Conservation (phyloP, 2,888 invertebrate genomes). For the Lithophane ornitopus region DNA sequence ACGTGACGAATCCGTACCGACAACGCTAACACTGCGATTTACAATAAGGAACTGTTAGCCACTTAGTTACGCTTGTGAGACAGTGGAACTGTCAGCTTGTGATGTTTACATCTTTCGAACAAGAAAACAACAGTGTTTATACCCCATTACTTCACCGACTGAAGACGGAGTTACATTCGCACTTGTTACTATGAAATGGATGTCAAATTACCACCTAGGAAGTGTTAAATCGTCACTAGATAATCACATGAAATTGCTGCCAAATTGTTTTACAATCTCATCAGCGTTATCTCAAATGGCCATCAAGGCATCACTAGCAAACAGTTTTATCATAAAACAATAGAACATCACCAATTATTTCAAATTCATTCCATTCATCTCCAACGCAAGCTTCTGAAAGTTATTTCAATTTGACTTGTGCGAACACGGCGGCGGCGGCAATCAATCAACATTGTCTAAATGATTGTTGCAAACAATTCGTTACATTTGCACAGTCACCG, state of each 20-base stretch:
- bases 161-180: constrained; percentile 26
- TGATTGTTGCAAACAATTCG: constrained; percentile 73
- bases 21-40: constrained; percentile 64
- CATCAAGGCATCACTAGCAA: neutral
- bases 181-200: constrained; percentile 31
- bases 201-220: constrained; percentile 32
- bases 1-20: constrained; percentile 65
- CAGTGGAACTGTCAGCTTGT: constrained; percentile 61
- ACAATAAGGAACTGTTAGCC: constrained; percentile 66
- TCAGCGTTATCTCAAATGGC: neutral
- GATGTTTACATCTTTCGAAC: constrained; percentile 60
- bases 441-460: constrained; percentile 68
- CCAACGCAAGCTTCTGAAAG: constrained; percentile 31
- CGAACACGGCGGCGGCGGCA: constrained; percentile 40
- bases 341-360: constrained; percentile 16
- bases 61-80: constrained; percentile 58
- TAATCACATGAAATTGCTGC: neutral
- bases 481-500: constrained; percentile 69
- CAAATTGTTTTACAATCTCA: neutral
- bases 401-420: constrained; percentile 55
- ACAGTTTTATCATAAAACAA: neutral
- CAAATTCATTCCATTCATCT: constrained; percentile 19
- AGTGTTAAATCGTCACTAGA: constrained; percentile 7
- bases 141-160: constrained; percentile 50
- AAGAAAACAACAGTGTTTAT: constrained; percentile 60